Base-by-base conservation (phyloP, 2,797 vertebrate genomes). In the Argentina silus region DNA sequence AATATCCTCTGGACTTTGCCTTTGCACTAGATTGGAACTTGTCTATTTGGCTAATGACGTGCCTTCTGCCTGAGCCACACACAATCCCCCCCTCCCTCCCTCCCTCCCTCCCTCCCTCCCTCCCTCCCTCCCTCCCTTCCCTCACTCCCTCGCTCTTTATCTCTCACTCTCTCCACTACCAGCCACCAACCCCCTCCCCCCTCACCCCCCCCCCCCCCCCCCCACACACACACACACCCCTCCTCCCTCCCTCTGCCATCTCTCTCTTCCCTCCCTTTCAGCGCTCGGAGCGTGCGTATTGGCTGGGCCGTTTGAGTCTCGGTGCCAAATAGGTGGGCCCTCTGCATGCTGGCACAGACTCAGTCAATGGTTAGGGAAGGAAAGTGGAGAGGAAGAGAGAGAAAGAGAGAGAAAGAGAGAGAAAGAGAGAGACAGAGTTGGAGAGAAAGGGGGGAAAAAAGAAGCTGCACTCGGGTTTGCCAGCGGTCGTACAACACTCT, bases 301-400 rank as follows among this genome's bases (percentile, higher is more conserved):
- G 96, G 96, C 95, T 95, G 94, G 85, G 89, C 86, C 86, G 87
- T 78, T 85, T 85, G 91, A 81, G 93, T 92, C 90, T 94, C 86
- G 63, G 88, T 96, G 96, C 96, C 96, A 97, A 96, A 96, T 96
- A 96, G 96, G 96, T 96, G 96, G 96, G 94, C 94, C 95, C 92
- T 94, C 91, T 91, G 90, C 89, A 83, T 83, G 92, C 93, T 95
- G 95, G 95, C 95, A 95, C 93, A 93, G 93, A 94, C 95, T 95
- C 93, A 91, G 91, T 94, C 94, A 93, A 94, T 96, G 95, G 95
- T 94, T 94, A 93, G 94, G 94, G 94, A 95, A 93, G 89, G 94
- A 95, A 94, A 93, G 92, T 94, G 94, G 94, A 95, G 94, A 93
- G 93, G 90, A 87, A 90, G 90, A 90, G 88, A 89, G 75, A 78